A percentile compares a stretch with the other conserved stretches of the same genome.
Evolutionary conservation across 2,113 vertebrate species (phyloP).

Genomic region (Cebus imitator): DNA sequence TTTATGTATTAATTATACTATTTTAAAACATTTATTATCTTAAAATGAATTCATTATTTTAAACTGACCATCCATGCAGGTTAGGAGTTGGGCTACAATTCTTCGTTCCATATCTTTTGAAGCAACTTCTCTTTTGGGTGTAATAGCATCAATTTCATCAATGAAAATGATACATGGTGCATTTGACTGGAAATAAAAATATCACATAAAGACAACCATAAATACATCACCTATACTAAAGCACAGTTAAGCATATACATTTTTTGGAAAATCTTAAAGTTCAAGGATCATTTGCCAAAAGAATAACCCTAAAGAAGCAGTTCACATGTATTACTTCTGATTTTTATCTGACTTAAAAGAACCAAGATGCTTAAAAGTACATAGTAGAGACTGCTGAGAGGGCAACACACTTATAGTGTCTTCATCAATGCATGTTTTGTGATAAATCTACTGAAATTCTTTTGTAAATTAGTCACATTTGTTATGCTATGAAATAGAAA

Average conservation of each 20-base stretch:
- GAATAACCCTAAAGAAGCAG: not conserved
- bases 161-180: slow-evolving; percentile 96
- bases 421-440: not conserved
- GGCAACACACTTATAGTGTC: not conserved
- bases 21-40: not conserved
- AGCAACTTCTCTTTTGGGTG: slow-evolving; percentile 95
- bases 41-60: not conserved
- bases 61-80: slow-evolving; percentile 96
- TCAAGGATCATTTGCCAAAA: not conserved
- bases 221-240: not conserved
- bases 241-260: not conserved
- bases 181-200: slow-evolving; percentile 82
- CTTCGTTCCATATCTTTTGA: slow-evolving; percentile 99
- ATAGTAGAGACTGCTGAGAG: not conserved
- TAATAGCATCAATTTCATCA: slow-evolving; percentile 98
- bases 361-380: not conserved
- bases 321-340: not conserved
- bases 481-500: not conserved
- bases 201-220: not conserved
- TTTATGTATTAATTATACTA: not conserved
- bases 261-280: not conserved
- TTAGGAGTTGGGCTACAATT: slow-evolving; percentile 97
- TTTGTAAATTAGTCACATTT: not conserved
- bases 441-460: not conserved
- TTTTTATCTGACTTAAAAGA: not conserved